Percentiles rank a stretch among this genome's conserved stretches.
Evolutionary conservation across 2,888 invertebrate genomes (phyloP).

Genomic region (Mimumesa dahlbomi): DNA sequence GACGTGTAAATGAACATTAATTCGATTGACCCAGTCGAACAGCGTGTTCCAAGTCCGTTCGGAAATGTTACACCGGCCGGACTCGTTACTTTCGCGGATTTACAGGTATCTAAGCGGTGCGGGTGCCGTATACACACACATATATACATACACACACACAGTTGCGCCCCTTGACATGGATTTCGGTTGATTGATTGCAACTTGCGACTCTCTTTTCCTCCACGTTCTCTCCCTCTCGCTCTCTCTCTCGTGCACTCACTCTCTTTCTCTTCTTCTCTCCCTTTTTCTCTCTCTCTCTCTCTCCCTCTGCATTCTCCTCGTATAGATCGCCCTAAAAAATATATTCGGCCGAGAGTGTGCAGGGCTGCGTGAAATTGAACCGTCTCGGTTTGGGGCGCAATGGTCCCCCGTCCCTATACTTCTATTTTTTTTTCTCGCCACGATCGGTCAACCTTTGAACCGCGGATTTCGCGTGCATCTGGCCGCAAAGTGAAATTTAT

Average conservation of each 20-base stretch:
- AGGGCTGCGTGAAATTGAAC: constrained; percentile 22
- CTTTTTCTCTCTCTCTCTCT: background rate
- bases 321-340: constrained; percentile 6
- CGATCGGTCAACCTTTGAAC: background rate
- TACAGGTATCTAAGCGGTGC: background rate
- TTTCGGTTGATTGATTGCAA: constrained; percentile 38
- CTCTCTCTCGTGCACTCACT: constrained; percentile 1
- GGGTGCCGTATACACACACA: background rate
- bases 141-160: background rate
- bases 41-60: constrained; percentile 2
- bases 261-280: background rate
- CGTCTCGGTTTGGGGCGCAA: background rate
- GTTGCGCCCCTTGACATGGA: constrained; percentile 27
- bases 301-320: background rate
- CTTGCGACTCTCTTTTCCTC: background rate
- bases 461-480: too few relatives aligned
- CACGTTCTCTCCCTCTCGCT: too few relatives aligned
- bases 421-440: background rate
- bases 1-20: constrained; percentile 28
- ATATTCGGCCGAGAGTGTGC: constrained; percentile 7
- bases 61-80: constrained; percentile 8
- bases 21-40: constrained; percentile 17
- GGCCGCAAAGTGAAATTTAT: too few relatives aligned
- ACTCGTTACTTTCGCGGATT: constrained; percentile 10
- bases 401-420: background rate